Evolutionary conservation across 2,888 invertebrate species (phyloP), one percentile per base, ranked within the genome.

Genomic region (Eupithecia abbreviata): DNA sequence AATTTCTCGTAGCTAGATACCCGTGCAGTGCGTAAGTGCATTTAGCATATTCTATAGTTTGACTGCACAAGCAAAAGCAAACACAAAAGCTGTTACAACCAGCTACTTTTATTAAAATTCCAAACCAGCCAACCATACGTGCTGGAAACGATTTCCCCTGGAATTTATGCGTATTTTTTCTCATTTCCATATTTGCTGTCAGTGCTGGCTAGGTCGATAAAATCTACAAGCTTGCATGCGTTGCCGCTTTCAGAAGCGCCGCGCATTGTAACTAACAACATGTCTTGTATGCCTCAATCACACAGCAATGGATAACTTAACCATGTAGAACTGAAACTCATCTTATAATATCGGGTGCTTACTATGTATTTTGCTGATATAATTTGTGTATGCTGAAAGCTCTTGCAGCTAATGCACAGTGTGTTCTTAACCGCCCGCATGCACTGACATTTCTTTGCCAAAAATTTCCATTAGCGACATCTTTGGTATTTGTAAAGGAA

Each of bases 171-270:
- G 70, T 72, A 73, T 45, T 73, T 78, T 65, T 78, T 73, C 71
- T 73, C 73, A 76, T 78, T 78, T 74, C 49, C 71, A 76, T 74
- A 74, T 15, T 75, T 71, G 70, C 72, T 73, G 73, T 77, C 71
- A 51, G 72, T 73, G 68, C 65, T 71, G 72, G 71, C 75, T 68
- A 15, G 49, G 47, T 58, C 71, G 75, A 78, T 78, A 76, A 74
- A 72, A 76, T 72, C n/a, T 74, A 51, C 76, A 74, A 75, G 70
- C 65, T 42, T 74, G 78, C 78, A 76, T 76, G 73, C 70, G 72
- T 76, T 78, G 72, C 74, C 76, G 78, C 78, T 76, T 49, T 70
- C 74, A 78, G 42, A 66, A 72, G 76, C 76, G 76, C 76, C 78
- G 58, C 42, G 58, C 47, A 67, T 71, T 71, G 73, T 76, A 47